Base-by-base conservation (phyloP, 1,140 invertebrate genomes). In the Harlomillsia oculata region DNA sequence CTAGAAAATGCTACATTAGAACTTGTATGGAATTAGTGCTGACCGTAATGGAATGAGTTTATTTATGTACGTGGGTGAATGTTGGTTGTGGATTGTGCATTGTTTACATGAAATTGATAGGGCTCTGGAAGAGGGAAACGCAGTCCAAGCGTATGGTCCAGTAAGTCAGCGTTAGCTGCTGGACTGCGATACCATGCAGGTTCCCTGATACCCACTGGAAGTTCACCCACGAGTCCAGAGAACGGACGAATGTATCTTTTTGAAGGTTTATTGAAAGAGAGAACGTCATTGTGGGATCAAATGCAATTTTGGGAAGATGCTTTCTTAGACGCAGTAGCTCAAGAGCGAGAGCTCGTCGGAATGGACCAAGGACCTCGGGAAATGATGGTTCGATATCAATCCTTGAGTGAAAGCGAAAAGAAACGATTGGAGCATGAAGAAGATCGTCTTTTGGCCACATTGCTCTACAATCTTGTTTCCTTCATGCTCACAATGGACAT, bases 251-350 rank as follows among this genome's bases (percentile, higher is more conserved):
- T 87, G 1, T 97, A 97, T 71, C 72, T 97, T 5, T 97, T 92
- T 72, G 90, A 97, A 76, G 90, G 88, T 5, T 16, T 65, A 11
- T 34, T 62, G 20, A 87, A 85, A 69, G 82, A 85, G 43, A 77
- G 92, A 61, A 87, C 86, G 3, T 80, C 81, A 30, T 71, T 99
- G n/a, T 99, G 96, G 95, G 94, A 99, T 72, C 89, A 98, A 75
- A 95, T 98, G 88, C 92, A 98, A 69, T 99, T 99, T 73, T 99
- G 97, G 96, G 96, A 99, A 74, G 95, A 99, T 72, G 88, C 90
- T 0, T 99, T 99, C 70, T 75, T 99, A 23, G 96, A 99, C 74
- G 93, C 95, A 0, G 96, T 99, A 1, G 95, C 95, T 44, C 94
- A 99, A 72, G 97, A 99, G 71, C 77, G 97, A 48, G 96, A 99